Percentiles rank a stretch among this genome's conserved stretches.
Conservation (phyloP, 2,888 invertebrate genomes). For the Muschampia plurimacula region DNA sequence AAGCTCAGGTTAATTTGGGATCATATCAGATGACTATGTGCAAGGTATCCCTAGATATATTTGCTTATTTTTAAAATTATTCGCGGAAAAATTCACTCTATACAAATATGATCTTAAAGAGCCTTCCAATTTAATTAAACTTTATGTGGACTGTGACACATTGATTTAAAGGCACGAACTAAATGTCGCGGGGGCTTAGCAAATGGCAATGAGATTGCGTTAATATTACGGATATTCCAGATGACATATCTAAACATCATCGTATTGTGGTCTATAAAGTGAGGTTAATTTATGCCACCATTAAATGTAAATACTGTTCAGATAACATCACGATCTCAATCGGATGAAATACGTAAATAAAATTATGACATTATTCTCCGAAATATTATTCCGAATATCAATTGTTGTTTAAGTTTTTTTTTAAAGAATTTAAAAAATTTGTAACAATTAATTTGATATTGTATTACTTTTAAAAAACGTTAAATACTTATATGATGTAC, state of each 20-base stretch:
- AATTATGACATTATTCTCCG: conserved; percentile 18
- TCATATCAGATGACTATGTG: no score
- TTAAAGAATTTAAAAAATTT: no score
- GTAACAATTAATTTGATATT: no score
- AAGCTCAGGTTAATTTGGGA: no score
- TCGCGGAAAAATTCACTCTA: not conserved
- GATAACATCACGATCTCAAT: conserved; percentile 36
- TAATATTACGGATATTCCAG: conserved; percentile 35
- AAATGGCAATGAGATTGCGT: conserved; percentile 33
- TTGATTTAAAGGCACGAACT: conserved; percentile 39
- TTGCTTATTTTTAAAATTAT: no score
- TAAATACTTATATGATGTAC: no score
- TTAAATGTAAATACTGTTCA: conserved; percentile 35
- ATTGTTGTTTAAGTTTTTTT: not conserved
- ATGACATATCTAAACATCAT: conserved; percentile 40
- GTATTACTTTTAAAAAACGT: no score
- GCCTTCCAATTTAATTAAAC: conserved; percentile 25
- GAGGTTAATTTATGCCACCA: conserved; percentile 37
- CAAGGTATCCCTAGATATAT: no score
- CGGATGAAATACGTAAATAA: conserved; percentile 20
- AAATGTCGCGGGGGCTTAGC: conserved; percentile 34
- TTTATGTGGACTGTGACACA: conserved; percentile 27
- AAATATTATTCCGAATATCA: not conserved
- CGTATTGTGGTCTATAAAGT: conserved; percentile 37
- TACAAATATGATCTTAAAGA: conserved; percentile 1